Evolutionary conservation across 2,888 invertebrate genomes (phyloP), one percentile per base, ranked within the genome.

Genomic region (Auanema sp.): DNA sequence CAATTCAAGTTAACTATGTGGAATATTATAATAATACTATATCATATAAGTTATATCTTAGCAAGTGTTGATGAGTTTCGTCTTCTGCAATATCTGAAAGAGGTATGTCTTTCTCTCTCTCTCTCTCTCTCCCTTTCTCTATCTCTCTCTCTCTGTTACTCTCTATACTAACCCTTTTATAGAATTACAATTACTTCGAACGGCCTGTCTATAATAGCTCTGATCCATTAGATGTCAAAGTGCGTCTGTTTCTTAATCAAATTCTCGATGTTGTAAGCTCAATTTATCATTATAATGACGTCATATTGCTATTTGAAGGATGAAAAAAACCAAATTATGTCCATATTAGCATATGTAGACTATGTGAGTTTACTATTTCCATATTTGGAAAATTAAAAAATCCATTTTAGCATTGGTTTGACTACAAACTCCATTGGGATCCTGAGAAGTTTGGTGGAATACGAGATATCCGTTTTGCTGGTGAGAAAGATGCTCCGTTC

Each of bases 181-280:
- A 76, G 76, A 76, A 74, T 56, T 76, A 76, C 55, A 73, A 76
- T 61, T 54, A 64, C n/a, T 76, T 74, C 55, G 76, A 76, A 23
- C 58, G 76, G 8, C 76, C 76, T 0, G 72, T 76, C 1, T 65
- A 69, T 11, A 76, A 76, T 41, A 71, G 65, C 23, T 71, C 76
- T 2, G 50, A 59, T 1, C 68, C 76, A 18, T 54, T 76, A 10
- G 71, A 74, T 42, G 76, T 76, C 11, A 69, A 66, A n/a, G 76
- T 76, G 54, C 71, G 76, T 42, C 70, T 76, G 52, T 60, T 76
- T 2, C 64, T 76, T 6, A 76, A 74, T 54, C 76, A 76, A 50
- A 76, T 76, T 43, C 21, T 74, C 41, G 76, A 76, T 58, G 69
- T 76, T 10, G 71, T 71, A 33, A 21, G 68, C 8, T 47, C 51